phyloP scores from a whole-genome alignment of 2,113 vertebrate genomes.

The Dasyornis broadbenti region DNA sequence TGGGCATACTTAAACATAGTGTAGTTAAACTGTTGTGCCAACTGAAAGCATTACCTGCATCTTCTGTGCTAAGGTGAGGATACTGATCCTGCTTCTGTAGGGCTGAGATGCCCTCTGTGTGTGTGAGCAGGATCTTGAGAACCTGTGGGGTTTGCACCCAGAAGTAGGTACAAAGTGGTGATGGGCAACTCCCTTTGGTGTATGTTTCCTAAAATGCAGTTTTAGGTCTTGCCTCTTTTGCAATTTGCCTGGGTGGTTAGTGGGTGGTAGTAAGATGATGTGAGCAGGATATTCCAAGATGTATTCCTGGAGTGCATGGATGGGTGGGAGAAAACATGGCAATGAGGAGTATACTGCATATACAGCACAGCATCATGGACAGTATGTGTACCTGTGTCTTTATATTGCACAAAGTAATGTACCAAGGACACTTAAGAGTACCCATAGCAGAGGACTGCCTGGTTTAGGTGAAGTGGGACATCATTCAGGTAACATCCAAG shows the following conservation, averaged over 20 bases:
- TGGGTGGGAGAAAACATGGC: neutral
- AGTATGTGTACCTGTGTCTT: rapidly evolving
- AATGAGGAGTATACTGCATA: neutral
- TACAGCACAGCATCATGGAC: rapidly evolving
- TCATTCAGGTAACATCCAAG: neutral
- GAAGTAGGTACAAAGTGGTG: rapidly evolving
- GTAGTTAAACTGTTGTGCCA: neutral
- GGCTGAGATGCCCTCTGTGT: neutral
- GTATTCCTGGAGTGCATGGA: neutral
- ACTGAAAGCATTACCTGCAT: neutral
- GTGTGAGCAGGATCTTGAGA: neutral
- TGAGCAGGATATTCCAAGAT: neutral
- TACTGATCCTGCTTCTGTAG: neutral
- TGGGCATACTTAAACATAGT: neutral
- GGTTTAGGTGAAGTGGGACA: neutral
- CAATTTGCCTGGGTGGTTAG: neutral
- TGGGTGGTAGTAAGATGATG: neutral
- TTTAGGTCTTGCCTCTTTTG: neutral
- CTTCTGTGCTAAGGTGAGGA: neutral
- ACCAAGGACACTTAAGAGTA: neutral
- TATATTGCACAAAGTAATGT: too few species aligned
- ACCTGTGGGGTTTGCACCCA: neutral
- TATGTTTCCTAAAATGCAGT: neutral
- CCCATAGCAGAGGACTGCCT: neutral
- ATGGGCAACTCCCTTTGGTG: neutral